phyloP scores from a whole-genome alignment of 2,797 vertebrate species.

The Neosalanx taihuensis region DNA sequence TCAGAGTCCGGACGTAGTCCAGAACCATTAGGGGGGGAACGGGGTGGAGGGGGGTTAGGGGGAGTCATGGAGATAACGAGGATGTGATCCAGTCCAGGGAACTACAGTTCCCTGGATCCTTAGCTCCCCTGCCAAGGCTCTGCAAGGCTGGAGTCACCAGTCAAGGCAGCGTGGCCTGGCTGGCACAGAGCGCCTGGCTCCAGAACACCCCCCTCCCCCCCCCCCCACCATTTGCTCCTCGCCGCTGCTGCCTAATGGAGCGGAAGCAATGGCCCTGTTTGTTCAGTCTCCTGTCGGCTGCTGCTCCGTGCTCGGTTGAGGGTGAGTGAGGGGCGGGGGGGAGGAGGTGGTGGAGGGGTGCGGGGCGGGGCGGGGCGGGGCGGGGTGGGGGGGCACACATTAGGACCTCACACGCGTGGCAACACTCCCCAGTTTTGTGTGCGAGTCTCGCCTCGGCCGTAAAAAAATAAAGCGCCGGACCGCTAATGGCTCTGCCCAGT shows the following conservation, averaged over 20 bases:
- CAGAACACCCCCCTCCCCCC: constrained; percentile 31
- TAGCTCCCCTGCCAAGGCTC: constrained; percentile 25
- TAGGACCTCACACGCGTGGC: constrained; percentile 61
- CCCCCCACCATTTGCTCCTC: constrained; percentile 45
- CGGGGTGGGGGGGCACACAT: constrained; percentile 48
- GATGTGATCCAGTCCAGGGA: constrained; percentile 43
- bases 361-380: background rate
- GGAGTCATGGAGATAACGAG: background rate
- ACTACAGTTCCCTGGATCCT: constrained; percentile 51
- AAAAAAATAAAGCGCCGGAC: constrained; percentile 60
- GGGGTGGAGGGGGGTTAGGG: background rate
- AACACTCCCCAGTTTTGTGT: background rate
- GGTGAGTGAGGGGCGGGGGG: constrained; percentile 21
- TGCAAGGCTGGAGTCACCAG: constrained; percentile 35
- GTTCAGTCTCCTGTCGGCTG: constrained; percentile 56
- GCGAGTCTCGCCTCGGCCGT: constrained; percentile 47
- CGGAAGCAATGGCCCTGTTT: constrained; percentile 59
- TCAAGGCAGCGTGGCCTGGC: background rate
- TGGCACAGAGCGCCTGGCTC: background rate
- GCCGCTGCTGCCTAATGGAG: constrained; percentile 66
- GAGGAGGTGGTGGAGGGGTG: background rate
- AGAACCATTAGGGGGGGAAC: background rate
- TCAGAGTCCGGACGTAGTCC: background rate
- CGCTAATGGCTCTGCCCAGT: constrained; percentile 64
- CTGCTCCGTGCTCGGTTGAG: constrained; percentile 49